Evolutionary conservation across 2,888 invertebrate genomes (phyloP).

Genomic region (Coleophora flavipennella): DNA sequence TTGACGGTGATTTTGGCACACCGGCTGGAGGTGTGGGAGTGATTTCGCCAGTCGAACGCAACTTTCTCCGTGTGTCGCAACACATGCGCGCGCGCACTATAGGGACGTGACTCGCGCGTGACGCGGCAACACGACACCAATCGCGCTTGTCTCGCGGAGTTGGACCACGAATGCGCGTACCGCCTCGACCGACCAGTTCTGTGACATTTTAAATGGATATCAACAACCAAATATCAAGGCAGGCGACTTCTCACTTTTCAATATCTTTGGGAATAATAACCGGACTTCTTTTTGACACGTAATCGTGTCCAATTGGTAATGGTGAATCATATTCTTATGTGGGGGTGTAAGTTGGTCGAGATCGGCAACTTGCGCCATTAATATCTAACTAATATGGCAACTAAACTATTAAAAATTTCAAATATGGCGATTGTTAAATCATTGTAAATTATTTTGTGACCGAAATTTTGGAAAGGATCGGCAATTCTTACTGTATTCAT

Average conservation of each 20-base stretch:
- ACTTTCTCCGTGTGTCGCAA: slow-evolving; percentile 65
- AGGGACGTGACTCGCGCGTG: not conserved
- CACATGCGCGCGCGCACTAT: slow-evolving; percentile 8
- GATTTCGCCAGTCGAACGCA: slow-evolving; percentile 60
- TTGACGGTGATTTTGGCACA: slow-evolving; percentile 58
- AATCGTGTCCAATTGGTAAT: slow-evolving; percentile 25
- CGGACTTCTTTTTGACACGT: slow-evolving; percentile 25
- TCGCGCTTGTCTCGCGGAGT: not conserved
- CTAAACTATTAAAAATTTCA: slow-evolving; percentile 3
- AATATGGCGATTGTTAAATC: no score
- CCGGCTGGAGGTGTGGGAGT: slow-evolving; percentile 47
- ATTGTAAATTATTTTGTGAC: not conserved
- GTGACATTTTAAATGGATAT: slow-evolving; percentile 47
- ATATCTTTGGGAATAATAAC: slow-evolving; percentile 31
- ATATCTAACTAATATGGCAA: slow-evolving; percentile 6
- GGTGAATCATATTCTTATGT: slow-evolving; percentile 45
- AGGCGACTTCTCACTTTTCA: slow-evolving; percentile 34
- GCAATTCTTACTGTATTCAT: no score
- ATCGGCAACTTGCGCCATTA: slow-evolving; percentile 48
- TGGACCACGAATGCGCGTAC: not conserved
- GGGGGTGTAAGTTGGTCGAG: slow-evolving; percentile 37
- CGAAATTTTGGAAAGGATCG: no score
- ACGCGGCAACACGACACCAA: not conserved
- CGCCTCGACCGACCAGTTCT: slow-evolving; percentile 16
- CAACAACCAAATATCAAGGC: slow-evolving; percentile 58